Conservation (phyloP, 2,113 vertebrate genomes). For the Helogale parvula region DNA sequence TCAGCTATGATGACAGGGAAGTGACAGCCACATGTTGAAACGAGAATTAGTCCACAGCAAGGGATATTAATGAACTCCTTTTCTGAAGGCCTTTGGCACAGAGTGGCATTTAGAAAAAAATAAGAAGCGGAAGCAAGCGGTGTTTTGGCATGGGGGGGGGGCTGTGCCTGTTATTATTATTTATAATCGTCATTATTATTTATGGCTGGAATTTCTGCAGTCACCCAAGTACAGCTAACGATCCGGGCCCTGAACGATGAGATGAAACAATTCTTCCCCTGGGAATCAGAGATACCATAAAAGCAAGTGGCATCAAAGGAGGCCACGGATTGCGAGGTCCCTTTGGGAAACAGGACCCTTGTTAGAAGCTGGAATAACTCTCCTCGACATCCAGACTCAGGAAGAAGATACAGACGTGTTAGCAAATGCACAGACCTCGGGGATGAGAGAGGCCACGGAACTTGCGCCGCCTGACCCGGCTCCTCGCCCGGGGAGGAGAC, state of each 20-base stretch:
- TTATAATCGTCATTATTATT: slow-evolving; percentile 47
- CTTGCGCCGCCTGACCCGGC: fast-evolving
- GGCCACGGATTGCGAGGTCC: background rate
- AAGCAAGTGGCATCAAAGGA: background rate
- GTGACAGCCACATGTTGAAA: slow-evolving; percentile 88
- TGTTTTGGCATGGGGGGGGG: background rate
- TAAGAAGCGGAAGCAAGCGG: background rate
- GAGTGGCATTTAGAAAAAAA: slow-evolving; percentile 35
- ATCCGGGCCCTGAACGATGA: fast-evolving
- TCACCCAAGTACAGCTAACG: background rate
- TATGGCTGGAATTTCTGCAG: slow-evolving; percentile 40
- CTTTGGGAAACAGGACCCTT: background rate
- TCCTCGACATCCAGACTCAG: background rate
- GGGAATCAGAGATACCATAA: background rate
- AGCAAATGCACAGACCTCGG: fast-evolving
- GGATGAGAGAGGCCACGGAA: background rate
- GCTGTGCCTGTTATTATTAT: background rate
- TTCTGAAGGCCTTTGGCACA: slow-evolving; percentile 76
- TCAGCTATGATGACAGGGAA: slow-evolving; percentile 87
- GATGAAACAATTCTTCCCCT: background rate
- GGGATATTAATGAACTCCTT: slow-evolving; percentile 87
- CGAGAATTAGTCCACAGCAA: slow-evolving; percentile 85
- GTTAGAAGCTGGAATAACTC: background rate
- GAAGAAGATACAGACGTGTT: background rate
- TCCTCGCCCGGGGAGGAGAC: fast-evolving